These are phyloP conservation scores for Tapirus terrestris DNA, from an alignment of 2,113 vertebrate species.

Conservation along the genomic window DNA sequence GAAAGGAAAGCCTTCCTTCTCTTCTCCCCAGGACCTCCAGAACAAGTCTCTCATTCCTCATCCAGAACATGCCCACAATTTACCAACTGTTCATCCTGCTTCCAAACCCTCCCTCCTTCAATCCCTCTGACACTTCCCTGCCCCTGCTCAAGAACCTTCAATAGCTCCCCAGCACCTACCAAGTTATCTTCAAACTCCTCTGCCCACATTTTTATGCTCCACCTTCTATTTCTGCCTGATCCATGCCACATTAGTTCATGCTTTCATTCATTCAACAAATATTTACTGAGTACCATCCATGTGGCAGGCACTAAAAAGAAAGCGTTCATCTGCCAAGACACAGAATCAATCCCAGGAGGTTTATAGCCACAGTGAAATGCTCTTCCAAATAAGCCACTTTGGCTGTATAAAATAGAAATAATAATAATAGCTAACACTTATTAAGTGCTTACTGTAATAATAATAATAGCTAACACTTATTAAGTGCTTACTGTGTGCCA, in stretches of 20 bases:
- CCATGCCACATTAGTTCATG: accelerated
- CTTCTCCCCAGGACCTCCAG: neutral
- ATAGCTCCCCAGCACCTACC: neutral
- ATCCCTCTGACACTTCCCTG: neutral
- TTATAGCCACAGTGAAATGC: neutral
- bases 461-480: neutral
- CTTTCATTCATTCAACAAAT: neutral
- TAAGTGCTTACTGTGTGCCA: neutral
- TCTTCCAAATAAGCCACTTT: neutral
- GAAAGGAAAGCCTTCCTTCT: neutral
- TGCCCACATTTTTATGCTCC: neutral
- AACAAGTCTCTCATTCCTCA: neutral
- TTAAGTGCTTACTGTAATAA: no score
- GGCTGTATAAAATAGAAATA: neutral
- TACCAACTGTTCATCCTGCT: neutral
- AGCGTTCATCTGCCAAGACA: neutral
- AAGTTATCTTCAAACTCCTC: neutral
- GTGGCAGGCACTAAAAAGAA: neutral
- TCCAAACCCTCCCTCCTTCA: neutral
- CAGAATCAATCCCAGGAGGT: neutral
- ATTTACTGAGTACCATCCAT: neutral
- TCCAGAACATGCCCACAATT: neutral
- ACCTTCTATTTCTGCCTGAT: neutral
- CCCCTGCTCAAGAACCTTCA: neutral
- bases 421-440: neutral